These are phyloP conservation scores for Columbina picui DNA, from an alignment of 2,113 vertebrate genomes.

Conservation along the genomic window DNA sequence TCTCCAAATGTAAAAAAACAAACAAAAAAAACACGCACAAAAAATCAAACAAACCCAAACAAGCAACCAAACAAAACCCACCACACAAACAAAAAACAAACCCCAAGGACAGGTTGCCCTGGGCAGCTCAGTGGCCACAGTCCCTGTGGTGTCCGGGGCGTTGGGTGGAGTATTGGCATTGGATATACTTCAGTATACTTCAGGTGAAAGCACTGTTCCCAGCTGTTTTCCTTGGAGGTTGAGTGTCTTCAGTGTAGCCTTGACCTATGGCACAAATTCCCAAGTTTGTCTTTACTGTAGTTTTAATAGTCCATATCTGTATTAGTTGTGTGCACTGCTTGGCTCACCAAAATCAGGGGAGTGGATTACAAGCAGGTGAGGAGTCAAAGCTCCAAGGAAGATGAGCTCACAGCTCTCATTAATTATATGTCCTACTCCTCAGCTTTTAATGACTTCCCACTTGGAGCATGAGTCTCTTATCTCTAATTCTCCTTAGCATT, in stretches of 20 bases:
- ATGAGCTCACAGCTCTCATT: background rate
- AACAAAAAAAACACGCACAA: background rate
- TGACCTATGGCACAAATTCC: background rate
- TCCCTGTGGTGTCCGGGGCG: no score
- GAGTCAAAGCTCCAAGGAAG: background rate
- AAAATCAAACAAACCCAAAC: no score
- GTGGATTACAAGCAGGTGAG: background rate
- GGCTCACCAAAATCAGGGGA: background rate
- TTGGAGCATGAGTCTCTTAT: background rate
- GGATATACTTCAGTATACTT: fast-evolving
- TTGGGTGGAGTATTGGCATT: fast-evolving
- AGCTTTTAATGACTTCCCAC: background rate
- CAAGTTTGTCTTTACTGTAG: background rate
- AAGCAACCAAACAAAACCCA: no score
- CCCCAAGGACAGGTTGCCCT: no score
- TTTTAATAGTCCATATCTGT: background rate
- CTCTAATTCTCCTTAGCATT: background rate
- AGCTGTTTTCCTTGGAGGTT: background rate
- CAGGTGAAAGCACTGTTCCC: background rate
- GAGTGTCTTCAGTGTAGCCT: background rate
- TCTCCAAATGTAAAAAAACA: background rate
- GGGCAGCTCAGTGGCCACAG: no score
- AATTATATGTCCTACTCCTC: background rate
- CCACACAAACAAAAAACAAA: no score
- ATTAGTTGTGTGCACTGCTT: background rate